Conservation (phyloP, 2,888 invertebrate genomes). For the Andrena dorsata region DNA sequence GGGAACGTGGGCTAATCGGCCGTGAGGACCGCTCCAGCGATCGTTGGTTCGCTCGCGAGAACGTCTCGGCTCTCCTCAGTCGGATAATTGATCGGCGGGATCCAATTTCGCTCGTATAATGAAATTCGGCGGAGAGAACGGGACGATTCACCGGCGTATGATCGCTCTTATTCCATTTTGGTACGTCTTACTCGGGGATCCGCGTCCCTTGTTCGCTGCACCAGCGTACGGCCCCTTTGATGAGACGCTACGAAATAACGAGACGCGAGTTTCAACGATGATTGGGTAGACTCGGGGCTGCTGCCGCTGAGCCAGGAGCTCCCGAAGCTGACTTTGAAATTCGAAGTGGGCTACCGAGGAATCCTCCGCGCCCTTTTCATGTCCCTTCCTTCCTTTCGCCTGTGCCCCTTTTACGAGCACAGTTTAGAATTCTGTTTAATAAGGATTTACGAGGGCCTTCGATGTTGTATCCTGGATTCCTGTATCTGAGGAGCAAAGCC, state of each 20-base stretch:
- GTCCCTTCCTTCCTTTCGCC: too few relatives aligned
- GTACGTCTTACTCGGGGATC: not conserved
- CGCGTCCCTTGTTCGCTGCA: not conserved
- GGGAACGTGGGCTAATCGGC: slow-evolving; percentile 58
- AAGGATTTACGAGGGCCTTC: too few relatives aligned
- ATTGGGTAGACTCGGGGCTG: not conserved
- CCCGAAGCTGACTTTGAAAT: not conserved
- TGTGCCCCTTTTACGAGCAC: too few relatives aligned
- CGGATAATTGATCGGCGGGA: slow-evolving; percentile 78
- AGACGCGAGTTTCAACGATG: not conserved
- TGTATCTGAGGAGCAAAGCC: too few relatives aligned
- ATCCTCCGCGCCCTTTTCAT: too few relatives aligned
- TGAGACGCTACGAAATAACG: slow-evolving; percentile 21
- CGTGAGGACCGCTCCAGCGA: slow-evolving; percentile 54
- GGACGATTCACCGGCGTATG: slow-evolving; percentile 47
- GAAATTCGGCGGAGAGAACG: slow-evolving; percentile 72
- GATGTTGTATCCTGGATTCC: too few relatives aligned
- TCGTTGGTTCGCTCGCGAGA: slow-evolving; percentile 33
- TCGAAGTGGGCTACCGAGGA: too few relatives aligned
- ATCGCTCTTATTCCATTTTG: slow-evolving; percentile 66
- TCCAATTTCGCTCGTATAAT: slow-evolving; percentile 78
- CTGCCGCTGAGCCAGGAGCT: not conserved
- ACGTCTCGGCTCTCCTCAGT: slow-evolving; percentile 57
- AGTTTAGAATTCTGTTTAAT: too few relatives aligned
- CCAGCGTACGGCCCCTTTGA: not conserved